phyloP scores from a whole-genome alignment of 1,140 invertebrate species.

The Paramacrobiotus metropolitanus region DNA sequence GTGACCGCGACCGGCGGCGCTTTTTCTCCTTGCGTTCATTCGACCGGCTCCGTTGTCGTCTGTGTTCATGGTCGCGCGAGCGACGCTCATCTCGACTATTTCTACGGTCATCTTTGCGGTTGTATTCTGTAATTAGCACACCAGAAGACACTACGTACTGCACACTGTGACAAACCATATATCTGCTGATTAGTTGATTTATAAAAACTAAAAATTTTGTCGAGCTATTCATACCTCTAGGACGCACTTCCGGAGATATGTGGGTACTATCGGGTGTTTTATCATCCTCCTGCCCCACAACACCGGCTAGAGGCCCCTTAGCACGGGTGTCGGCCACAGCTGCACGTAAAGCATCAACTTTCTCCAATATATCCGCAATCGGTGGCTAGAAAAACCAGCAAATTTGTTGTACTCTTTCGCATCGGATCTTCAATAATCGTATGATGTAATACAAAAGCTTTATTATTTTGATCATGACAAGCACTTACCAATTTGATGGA shows the following conservation, averaged over 20 bases:
- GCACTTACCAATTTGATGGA: constrained; percentile 17
- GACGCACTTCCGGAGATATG: background rate
- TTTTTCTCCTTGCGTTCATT: too few relatives aligned
- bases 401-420: background rate
- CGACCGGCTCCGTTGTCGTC: too few relatives aligned
- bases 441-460: background rate
- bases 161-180: too few relatives aligned
- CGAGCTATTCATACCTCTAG: too few relatives aligned
- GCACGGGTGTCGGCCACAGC: background rate
- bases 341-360: constrained; percentile 2
- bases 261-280: background rate
- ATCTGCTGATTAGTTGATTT: too few relatives aligned
- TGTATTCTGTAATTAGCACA: too few relatives aligned
- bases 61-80: too few relatives aligned
- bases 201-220: too few relatives aligned
- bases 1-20: too few relatives aligned
- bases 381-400: constrained; percentile 7
- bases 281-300: background rate
- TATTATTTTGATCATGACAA: background rate
- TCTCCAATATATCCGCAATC: constrained; percentile 1
- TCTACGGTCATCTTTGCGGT: too few relatives aligned
- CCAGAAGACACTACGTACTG: too few relatives aligned
- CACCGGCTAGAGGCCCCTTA: background rate
- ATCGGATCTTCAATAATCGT: background rate
- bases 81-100: too few relatives aligned